A percentile compares a stretch with the other conserved stretches of the same genome.
phyloP scores from a whole-genome alignment of 2,113 vertebrate genomes.

The Terrapene triunguis region DNA sequence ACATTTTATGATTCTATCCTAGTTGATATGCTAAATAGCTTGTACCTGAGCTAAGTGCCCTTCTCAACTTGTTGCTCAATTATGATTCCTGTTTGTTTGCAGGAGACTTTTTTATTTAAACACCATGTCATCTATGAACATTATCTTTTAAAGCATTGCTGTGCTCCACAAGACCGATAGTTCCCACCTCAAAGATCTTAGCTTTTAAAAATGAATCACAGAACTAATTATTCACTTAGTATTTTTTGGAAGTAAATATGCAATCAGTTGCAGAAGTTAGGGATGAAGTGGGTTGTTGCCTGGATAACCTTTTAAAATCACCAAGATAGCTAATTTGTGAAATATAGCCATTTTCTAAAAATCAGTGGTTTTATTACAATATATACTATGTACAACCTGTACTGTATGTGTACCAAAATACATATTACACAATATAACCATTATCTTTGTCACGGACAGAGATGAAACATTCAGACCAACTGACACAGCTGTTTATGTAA shows the following conservation, averaged over 20 bases:
- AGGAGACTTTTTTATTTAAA: neutral
- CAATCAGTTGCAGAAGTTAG: neutral
- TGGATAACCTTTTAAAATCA: neutral
- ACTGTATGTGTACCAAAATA: fast-evolving
- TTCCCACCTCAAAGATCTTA: too few relatives aligned
- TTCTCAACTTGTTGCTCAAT: neutral
- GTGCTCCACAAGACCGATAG: neutral
- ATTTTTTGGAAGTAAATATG: neutral
- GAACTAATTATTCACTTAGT: neutral
- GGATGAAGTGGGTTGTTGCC: neutral
- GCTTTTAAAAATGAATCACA: neutral
- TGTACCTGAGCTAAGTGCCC: neutral
- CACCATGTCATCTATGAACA: fast-evolving
- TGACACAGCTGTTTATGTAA: too few relatives aligned
- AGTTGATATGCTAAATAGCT: neutral
- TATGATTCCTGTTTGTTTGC: neutral
- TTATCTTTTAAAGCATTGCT: neutral
- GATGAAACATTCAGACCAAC: neutral
- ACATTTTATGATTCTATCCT: neutral
- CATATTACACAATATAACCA: neutral
- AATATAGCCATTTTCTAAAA: too few relatives aligned
- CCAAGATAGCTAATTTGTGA: neutral
- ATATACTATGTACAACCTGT: fast-evolving
- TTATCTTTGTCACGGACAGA: neutral
- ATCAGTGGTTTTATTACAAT: neutral